phyloP scores from a whole-genome alignment of 2,888 invertebrate species.

The Eupeodes luniger region DNA sequence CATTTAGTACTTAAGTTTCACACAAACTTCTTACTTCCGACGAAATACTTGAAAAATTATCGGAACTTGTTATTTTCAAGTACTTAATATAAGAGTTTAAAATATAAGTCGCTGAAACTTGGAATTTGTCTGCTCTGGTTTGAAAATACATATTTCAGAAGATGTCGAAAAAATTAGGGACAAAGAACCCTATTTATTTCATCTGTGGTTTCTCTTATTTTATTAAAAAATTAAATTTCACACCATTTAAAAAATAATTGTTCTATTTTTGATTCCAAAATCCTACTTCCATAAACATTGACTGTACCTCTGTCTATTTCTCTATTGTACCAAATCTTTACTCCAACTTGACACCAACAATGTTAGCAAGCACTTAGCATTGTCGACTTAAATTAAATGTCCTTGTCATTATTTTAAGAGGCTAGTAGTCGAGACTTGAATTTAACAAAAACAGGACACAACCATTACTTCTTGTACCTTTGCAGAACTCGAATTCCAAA shows the following conservation, averaged over 20 bases:
- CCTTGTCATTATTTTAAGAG: slow-evolving; percentile 71
- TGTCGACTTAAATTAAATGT: slow-evolving; percentile 72
- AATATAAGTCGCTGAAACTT: too few species aligned
- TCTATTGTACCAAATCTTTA: not conserved
- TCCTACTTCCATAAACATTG: not conserved
- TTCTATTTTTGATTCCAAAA: not conserved
- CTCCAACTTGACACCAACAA: slow-evolving; percentile 35
- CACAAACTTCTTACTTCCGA: too few species aligned
- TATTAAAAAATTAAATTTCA: not conserved
- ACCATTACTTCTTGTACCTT: slow-evolving; percentile 6
- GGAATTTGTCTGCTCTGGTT: too few species aligned
- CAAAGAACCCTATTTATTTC: too few species aligned
- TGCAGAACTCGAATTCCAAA: slow-evolving; percentile 22
- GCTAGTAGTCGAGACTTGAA: slow-evolving; percentile 9
- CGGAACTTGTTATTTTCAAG: too few species aligned
- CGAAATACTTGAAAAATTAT: too few species aligned
- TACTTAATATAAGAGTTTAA: too few species aligned
- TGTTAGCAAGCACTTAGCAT: slow-evolving; percentile 66
- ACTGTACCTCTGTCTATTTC: not conserved
- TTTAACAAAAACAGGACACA: slow-evolving; percentile 51
- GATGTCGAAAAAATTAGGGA: too few species aligned
- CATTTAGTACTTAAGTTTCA: too few species aligned
- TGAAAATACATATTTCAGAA: too few species aligned
- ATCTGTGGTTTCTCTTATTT: too few species aligned
- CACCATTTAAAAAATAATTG: not conserved